Evolutionary conservation across 2,888 invertebrate genomes (phyloP).

Genomic region (Drosophila mercatorum): DNA sequence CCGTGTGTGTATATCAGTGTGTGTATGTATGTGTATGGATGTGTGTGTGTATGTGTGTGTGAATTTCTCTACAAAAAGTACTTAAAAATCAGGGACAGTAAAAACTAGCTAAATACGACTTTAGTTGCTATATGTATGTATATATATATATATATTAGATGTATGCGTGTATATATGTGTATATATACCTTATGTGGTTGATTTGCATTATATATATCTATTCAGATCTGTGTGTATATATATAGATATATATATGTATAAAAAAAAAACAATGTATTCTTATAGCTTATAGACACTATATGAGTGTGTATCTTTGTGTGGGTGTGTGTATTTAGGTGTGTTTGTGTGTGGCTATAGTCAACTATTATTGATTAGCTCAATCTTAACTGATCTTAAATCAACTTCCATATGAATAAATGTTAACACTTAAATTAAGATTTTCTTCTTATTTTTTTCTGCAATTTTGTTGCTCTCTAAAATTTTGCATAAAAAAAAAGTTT

Average conservation of each 20-base stretch:
- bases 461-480: slow-evolving; percentile 30
- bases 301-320: slow-evolving; percentile 26
- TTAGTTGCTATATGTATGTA: slow-evolving; percentile 41
- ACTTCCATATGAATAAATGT: slow-evolving; percentile 49
- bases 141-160: slow-evolving; percentile 29
- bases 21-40: slow-evolving; percentile 20
- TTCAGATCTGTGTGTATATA: slow-evolving; percentile 50
- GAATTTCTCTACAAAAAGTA: slow-evolving; percentile 62
- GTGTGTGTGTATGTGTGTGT: slow-evolving; percentile 29
- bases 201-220: slow-evolving; percentile 43
- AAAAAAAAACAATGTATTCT: slow-evolving; percentile 48
- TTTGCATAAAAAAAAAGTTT: slow-evolving; percentile 31
- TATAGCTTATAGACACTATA: slow-evolving; percentile 30
- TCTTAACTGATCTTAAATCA: slow-evolving; percentile 46
- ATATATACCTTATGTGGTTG: slow-evolving; percentile 31
- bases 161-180: slow-evolving; percentile 29
- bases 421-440: slow-evolving; percentile 62
- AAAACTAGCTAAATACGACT: slow-evolving; percentile 65
- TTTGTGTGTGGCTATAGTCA: slow-evolving; percentile 33
- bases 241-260: slow-evolving; percentile 28
- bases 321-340: slow-evolving; percentile 2
- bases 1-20: slow-evolving; percentile 16
- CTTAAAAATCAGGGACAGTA: slow-evolving; percentile 49
- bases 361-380: slow-evolving; percentile 31
- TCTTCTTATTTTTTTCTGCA: slow-evolving; percentile 17